phyloP scores from a whole-genome alignment of 2,888 invertebrate species.

The Cephus rjabovi region DNA sequence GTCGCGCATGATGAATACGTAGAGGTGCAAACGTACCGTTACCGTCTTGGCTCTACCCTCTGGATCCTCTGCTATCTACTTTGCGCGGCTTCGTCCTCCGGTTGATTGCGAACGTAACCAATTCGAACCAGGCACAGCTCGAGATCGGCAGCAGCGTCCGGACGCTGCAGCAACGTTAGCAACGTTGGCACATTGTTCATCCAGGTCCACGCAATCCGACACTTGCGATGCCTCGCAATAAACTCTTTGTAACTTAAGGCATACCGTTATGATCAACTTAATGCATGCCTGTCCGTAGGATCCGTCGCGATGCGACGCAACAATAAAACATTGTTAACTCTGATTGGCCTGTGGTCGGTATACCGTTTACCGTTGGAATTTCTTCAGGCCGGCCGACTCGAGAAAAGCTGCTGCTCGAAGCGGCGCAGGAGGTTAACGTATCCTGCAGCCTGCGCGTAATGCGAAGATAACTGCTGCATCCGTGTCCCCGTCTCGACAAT shows the following conservation, averaged over 20 bases:
- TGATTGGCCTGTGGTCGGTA: conserved; percentile 59
- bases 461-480: background rate
- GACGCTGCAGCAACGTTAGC: background rate
- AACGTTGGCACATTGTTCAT: background rate
- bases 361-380: conserved; percentile 53
- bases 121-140: background rate
- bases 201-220: conserved; percentile 38
- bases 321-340: conserved; percentile 65
- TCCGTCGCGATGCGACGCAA: conserved; percentile 51
- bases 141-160: background rate
- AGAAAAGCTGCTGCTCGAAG: conserved; percentile 17
- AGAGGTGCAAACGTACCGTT: conserved; percentile 57
- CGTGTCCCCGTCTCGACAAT: background rate
- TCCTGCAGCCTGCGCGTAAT: background rate
- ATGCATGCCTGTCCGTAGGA: conserved; percentile 56
- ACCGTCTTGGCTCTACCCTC: conserved; percentile 44
- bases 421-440: conserved; percentile 17
- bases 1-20: conserved; percentile 60
- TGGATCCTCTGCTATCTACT: conserved; percentile 22
- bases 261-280: conserved; percentile 64
- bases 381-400: conserved; percentile 24
- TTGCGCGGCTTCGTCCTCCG: conserved; percentile 20
- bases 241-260: conserved; percentile 45
- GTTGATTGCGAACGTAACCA: background rate
- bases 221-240: conserved; percentile 33